A percentile compares a stretch with the other conserved stretches of the same genome.
Conservation (phyloP, 2,113 vertebrate species). For the Leptosomus discolor region DNA sequence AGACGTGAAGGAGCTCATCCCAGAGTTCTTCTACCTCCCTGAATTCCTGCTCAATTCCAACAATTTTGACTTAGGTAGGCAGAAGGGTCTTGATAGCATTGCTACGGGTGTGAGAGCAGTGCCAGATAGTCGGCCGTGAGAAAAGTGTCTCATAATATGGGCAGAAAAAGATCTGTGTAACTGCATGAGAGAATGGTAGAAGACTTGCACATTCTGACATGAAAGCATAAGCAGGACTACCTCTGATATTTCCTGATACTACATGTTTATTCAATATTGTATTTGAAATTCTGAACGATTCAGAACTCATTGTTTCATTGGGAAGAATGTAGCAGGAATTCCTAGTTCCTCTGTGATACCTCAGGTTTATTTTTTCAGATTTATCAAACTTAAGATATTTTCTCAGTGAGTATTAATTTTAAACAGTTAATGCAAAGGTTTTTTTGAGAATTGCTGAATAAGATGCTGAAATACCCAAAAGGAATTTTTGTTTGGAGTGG, state of each 20-base stretch:
- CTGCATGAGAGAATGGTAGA: neutral
- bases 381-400: neutral
- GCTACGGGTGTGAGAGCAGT: rapidly evolving
- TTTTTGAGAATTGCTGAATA: neutral
- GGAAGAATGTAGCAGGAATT: neutral
- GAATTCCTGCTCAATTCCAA: slow-evolving; percentile 98
- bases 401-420: neutral
- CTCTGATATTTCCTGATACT: neutral
- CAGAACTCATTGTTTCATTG: neutral
- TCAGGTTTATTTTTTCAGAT: neutral
- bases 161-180: neutral
- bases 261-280: neutral
- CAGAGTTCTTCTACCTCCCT: slow-evolving; percentile 97
- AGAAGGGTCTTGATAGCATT: neutral
- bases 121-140: neutral
- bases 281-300: neutral
- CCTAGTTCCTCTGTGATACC: neutral
- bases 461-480: neutral
- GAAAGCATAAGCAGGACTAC: neutral
- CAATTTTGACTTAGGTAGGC: slow-evolving; percentile 94
- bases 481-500: neutral
- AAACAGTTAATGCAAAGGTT: neutral
- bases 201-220: neutral
- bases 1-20: slow-evolving; percentile 97
- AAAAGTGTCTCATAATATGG: rapidly evolving